A percentile compares a stretch with the other conserved stretches of the same genome.
These are phyloP conservation scores for Saccopteryx bilineata DNA, from an alignment of 2,113 vertebrate species.

Conservation along the genomic window DNA sequence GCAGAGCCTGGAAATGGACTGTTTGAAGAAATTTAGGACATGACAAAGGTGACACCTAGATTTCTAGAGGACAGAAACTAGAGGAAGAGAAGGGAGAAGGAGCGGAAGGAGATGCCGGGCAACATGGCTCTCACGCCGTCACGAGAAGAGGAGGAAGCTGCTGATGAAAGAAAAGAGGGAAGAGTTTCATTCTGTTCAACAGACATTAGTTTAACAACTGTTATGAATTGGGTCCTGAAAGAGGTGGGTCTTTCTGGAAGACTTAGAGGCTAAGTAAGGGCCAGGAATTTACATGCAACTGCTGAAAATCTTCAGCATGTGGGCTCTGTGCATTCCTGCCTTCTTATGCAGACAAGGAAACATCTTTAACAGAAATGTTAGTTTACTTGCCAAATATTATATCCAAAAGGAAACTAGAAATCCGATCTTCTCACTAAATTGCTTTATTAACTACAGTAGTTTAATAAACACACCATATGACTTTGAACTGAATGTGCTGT, in stretches of 20 bases:
- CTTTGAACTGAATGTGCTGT: neutral
- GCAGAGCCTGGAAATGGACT: neutral
- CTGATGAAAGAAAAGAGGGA: neutral
- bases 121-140: neutral
- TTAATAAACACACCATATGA: slow-evolving; percentile 23
- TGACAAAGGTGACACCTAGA: neutral
- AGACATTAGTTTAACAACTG: neutral
- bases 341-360: slow-evolving; percentile 14
- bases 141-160: slow-evolving; percentile 22
- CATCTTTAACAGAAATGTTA: slow-evolving; percentile 3
- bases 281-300: neutral
- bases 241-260: neutral
- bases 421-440: neutral
- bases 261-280: neutral
- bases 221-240: neutral
- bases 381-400: neutral
- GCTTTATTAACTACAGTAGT: neutral
- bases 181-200: neutral
- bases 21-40: neutral
- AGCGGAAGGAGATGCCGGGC: neutral
- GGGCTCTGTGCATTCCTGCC: neutral
- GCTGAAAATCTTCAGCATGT: neutral
- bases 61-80: neutral
- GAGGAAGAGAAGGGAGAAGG: neutral
- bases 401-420: slow-evolving; percentile 8